Percentiles rank a stretch among this genome's conserved stretches.
These are phyloP conservation scores for Clytia hemisphaerica DNA, from an alignment of 30 jellyfish, hydroid and myxozoan species.

Conservation along the genomic window DNA sequence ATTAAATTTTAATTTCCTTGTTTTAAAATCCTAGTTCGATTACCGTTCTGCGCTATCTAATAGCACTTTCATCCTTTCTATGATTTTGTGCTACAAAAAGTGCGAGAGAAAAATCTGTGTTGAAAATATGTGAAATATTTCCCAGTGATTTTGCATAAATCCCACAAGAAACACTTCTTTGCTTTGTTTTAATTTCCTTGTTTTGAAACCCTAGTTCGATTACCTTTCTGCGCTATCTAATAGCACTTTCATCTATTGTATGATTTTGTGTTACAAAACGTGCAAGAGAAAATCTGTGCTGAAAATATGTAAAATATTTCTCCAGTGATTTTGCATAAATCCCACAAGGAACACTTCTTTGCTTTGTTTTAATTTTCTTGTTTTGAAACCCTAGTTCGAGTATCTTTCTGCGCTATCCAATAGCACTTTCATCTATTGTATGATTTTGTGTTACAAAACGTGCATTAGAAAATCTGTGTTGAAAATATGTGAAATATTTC, in stretches of 20 bases:
- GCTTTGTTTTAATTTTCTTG: no score
- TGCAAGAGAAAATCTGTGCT: constrained; percentile 17
- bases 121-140: not conserved
- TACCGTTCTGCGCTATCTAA: no score
- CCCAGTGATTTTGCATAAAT: no score
- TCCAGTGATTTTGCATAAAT: constrained; percentile 6
- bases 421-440: constrained; percentile 4
- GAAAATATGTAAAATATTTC: constrained; percentile 17
- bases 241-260: constrained; percentile 4
- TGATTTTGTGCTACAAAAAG: not conserved
- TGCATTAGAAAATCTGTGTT: constrained; percentile 12
- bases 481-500: constrained; percentile 19
- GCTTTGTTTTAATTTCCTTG: no score
- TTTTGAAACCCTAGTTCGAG: not conserved
- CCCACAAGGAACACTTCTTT: constrained; percentile 7
- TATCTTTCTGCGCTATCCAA: constrained; percentile 8
- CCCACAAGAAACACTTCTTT: no score
- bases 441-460: constrained; percentile 23
- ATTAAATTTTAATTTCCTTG: no score
- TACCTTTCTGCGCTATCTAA: constrained; percentile 16
- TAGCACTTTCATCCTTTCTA: no score
- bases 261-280: constrained; percentile 23
- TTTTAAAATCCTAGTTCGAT: not conserved
- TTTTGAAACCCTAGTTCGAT: not conserved
- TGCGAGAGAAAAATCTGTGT: not conserved